phyloP scores from a whole-genome alignment of 2,797 vertebrate species.

The Channa striata region DNA sequence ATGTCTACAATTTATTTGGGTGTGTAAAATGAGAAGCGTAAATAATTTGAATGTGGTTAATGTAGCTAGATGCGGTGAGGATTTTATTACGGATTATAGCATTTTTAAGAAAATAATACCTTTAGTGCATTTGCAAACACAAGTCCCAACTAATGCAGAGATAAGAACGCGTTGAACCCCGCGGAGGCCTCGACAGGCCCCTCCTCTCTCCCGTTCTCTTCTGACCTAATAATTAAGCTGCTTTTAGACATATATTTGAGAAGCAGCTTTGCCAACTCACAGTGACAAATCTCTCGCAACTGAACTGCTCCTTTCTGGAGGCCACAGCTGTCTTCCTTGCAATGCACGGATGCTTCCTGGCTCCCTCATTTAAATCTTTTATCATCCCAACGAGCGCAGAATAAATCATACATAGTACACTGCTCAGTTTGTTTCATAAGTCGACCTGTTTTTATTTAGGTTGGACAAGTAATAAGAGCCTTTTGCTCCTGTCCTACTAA shows the following conservation, averaged over 20 bases:
- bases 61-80: background rate
- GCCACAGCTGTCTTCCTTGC: constrained; percentile 4
- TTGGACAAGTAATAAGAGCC: too few species aligned
- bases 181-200: constrained; percentile 25
- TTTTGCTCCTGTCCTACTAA: background rate
- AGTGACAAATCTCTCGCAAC: constrained; percentile 64
- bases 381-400: constrained; percentile 8
- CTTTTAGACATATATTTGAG: constrained; percentile 59
- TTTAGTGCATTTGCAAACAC: background rate
- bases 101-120: constrained; percentile 24
- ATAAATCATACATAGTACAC: constrained; percentile 6
- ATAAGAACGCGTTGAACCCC: constrained; percentile 54
- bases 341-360: constrained; percentile 20
- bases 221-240: constrained; percentile 78
- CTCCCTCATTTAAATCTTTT: constrained; percentile 26
- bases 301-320: constrained; percentile 28
- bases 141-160: constrained; percentile 39
- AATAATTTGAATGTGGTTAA: background rate
- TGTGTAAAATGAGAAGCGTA: background rate
- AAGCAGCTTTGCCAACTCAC: constrained; percentile 65
- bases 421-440: background rate
- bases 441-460: constrained; percentile 19
- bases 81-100: constrained; percentile 16
- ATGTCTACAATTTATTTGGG: background rate
- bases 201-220: constrained; percentile 56